These are phyloP conservation scores for Plecturocebus donacophilus DNA, from an alignment of 2,113 vertebrate species.

Conservation along the genomic window DNA sequence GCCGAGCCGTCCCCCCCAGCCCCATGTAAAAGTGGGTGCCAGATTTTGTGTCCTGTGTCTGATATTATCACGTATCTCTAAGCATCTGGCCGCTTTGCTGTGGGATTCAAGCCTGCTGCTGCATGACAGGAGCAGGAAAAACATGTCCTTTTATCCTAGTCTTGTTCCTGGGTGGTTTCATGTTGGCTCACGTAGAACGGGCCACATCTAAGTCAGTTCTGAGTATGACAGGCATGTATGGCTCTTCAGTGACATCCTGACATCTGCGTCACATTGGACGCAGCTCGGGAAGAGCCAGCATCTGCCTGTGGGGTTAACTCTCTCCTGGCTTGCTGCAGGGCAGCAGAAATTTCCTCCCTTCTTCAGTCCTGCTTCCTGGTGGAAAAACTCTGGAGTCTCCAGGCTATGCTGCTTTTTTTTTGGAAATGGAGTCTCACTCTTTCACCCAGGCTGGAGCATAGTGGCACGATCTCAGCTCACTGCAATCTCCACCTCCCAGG, in stretches of 20 bases:
- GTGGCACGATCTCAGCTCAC: too few species aligned
- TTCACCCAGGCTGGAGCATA: too few species aligned
- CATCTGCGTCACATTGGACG: not conserved
- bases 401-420: not conserved
- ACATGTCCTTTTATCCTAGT: not conserved
- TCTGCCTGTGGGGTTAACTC: rapidly evolving
- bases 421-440: too few species aligned
- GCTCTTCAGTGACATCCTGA: not conserved
- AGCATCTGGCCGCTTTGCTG: not conserved
- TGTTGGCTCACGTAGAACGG: not conserved
- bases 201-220: not conserved
- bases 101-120: not conserved
- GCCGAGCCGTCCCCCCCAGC: rapidly evolving
- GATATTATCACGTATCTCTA: not conserved
- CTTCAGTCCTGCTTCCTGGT: not conserved
- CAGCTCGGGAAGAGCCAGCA: rapidly evolving
- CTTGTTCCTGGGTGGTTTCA: not conserved
- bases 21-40: rapidly evolving
- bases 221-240: not conserved
- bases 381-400: not conserved
- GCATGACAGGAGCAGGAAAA: rapidly evolving
- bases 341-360: not conserved
- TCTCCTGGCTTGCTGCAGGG: not conserved
- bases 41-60: not conserved
- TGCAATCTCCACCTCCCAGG: too few species aligned